Evolutionary conservation across 2,113 vertebrate species (phyloP).

Genomic region (Irena cyanogastra): DNA sequence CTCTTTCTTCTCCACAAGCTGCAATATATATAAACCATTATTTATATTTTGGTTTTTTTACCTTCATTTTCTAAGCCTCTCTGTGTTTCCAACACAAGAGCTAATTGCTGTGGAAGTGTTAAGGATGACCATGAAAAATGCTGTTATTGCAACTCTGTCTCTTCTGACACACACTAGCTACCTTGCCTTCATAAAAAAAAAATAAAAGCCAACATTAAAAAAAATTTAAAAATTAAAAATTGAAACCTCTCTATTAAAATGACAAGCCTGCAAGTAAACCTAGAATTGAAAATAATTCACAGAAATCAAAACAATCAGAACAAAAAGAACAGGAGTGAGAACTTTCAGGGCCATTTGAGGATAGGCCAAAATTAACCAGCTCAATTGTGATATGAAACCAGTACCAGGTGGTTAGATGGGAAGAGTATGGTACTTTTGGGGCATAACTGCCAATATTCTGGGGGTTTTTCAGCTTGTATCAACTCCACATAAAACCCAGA

Average conservation of each 20-base stretch:
- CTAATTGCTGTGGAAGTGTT: not conserved
- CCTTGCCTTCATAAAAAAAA: not conserved
- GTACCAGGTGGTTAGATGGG: not conserved
- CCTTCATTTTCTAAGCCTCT: not conserved
- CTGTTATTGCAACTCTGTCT: not conserved
- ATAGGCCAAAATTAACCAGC: not conserved
- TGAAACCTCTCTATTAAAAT: not conserved
- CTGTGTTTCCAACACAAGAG: not conserved
- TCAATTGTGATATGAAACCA: not conserved
- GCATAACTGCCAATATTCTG: not conserved
- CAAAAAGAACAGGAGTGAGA: not conserved
- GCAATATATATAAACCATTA: not conserved
- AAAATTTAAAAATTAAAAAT: not conserved
- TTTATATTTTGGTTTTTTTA: not conserved
- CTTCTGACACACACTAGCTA: not conserved
- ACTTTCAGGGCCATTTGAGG: not conserved
- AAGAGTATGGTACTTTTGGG: not conserved
- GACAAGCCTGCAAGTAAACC: not conserved
- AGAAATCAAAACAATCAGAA: not conserved
- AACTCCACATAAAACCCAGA: not conserved
- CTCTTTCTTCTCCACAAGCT: not conserved
- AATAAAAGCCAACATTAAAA: not conserved
- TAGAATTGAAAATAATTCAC: not conserved
- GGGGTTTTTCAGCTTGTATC: not conserved
- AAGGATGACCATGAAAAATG: not conserved